Base-by-base conservation (phyloP, 2,797 vertebrate species). In the Gymnoscopelus microlampas region DNA sequence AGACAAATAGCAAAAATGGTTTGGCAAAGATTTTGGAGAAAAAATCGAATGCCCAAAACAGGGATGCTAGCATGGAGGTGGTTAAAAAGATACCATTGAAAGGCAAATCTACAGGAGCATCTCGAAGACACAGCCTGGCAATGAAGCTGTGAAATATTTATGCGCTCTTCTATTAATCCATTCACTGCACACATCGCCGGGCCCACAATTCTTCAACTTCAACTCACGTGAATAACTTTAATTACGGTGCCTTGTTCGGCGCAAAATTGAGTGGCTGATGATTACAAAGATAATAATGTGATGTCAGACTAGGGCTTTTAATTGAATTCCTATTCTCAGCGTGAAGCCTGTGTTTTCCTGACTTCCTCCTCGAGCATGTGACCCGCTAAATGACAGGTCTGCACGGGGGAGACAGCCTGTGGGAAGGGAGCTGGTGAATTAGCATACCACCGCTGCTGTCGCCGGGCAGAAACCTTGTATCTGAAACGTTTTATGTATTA, bases 351-450 rank as follows among this genome's bases (percentile, higher is more conserved):
- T 81, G 78, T 83, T 85, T 78, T 74, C 68, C 60, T 68, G 57
- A 58, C 59, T 61, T 1, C 14, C 14, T 9, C 19, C 5, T 44
- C 39, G 9, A 24, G 32, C 49, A 55, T 70, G 70, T 73, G 77
- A 84, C 74, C 70, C 14, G 29, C 76, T 79, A 80, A 81, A 84
- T 82, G 84, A 82, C 84, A 83, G 81, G 75, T 86, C 78, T 65
- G 78, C 66, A 71, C 69, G 77, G 70, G 44, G 39, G 77, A 73
- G 71, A 76, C 70, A 74, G 71, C 74, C 60, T n/a, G 68, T 64
- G 68, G 78, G 82, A 87, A 62, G 68, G 77, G 82, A 87, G 85
- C 70, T 5, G 49, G 67, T 44, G 78, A 76, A 88, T 87, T 74
- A 87, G 73, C 82, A 82, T 73, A 44, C 7, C 39, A 44, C 7